phyloP scores from a whole-genome alignment of 2,797 vertebrate species.

The Calcarius lapponicus region DNA sequence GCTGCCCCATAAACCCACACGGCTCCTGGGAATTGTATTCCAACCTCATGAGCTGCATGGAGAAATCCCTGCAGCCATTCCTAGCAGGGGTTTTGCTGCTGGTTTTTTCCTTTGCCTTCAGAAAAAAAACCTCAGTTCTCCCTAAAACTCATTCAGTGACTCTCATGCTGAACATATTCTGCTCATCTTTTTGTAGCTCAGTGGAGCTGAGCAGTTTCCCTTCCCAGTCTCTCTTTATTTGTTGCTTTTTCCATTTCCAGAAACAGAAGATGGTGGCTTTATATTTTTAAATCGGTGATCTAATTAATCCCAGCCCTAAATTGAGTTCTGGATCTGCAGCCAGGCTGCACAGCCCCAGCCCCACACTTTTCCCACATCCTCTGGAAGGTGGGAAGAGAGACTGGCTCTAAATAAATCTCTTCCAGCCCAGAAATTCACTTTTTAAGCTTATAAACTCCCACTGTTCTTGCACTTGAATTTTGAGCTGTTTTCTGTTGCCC shows the following conservation, averaged over 20 bases:
- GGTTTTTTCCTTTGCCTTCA: neutral
- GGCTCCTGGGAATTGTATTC: neutral
- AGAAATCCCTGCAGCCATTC: neutral
- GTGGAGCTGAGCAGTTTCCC: neutral
- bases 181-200: neutral
- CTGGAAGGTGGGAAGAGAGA: neutral
- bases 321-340: neutral
- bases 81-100: neutral
- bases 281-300: neutral
- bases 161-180: accelerated
- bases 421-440: neutral
- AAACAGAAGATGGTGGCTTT: neutral
- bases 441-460: neutral
- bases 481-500: constrained; percentile 26
- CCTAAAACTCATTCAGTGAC: neutral
- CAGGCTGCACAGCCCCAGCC: neutral
- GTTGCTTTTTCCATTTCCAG: neutral
- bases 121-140: neutral
- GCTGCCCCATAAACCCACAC: accelerated
- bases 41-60: accelerated
- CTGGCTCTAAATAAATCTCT: neutral
- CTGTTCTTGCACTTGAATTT: neutral
- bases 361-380: neutral
- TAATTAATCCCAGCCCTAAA: neutral
- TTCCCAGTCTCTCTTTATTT: neutral